phyloP scores from a whole-genome alignment of 2,888 invertebrate species.

The Polymixis flavicincta region DNA sequence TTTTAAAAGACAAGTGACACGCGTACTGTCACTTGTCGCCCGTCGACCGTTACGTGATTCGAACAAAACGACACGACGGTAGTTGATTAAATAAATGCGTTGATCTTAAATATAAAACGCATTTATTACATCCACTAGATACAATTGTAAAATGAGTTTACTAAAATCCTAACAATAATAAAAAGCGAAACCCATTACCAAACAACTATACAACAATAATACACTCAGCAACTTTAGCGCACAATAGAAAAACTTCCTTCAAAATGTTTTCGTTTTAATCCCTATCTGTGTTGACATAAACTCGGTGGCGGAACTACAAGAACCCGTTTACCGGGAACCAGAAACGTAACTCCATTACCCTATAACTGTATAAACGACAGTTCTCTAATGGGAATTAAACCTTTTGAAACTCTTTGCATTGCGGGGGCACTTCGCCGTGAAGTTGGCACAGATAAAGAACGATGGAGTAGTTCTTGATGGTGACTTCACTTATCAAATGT shows the following conservation, averaged over 20 bases:
- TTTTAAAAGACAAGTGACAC: too few relatives aligned
- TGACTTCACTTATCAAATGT: slow-evolving; percentile 46
- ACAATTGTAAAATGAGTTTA: too few relatives aligned
- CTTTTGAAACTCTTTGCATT: slow-evolving; percentile 66
- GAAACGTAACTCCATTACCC: slow-evolving; percentile 65
- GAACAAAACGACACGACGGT: too few relatives aligned
- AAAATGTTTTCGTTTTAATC: slow-evolving; percentile 58
- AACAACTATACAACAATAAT: slow-evolving; percentile 41
- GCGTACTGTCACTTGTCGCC: too few relatives aligned
- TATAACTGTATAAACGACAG: slow-evolving; percentile 63
- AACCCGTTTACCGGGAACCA: slow-evolving; percentile 60
- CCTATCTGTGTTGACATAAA: slow-evolving; percentile 64
- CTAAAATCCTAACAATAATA: too few relatives aligned
- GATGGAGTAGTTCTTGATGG: slow-evolving; percentile 53
- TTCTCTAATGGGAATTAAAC: slow-evolving; percentile 67
- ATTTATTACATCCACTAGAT: too few relatives aligned
- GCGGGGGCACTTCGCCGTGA: slow-evolving; percentile 47
- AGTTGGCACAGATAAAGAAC: slow-evolving; percentile 55
- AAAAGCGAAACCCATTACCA: slow-evolving; percentile 34
- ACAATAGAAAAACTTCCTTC: slow-evolving; percentile 59
- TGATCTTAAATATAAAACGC: too few relatives aligned
- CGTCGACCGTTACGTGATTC: too few relatives aligned
- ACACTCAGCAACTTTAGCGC: slow-evolving; percentile 44
- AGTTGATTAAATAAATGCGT: too few relatives aligned
- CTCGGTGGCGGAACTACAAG: slow-evolving; percentile 55